phyloP scores from a whole-genome alignment of 2,888 invertebrate species.

The Invenusta paracnida region DNA sequence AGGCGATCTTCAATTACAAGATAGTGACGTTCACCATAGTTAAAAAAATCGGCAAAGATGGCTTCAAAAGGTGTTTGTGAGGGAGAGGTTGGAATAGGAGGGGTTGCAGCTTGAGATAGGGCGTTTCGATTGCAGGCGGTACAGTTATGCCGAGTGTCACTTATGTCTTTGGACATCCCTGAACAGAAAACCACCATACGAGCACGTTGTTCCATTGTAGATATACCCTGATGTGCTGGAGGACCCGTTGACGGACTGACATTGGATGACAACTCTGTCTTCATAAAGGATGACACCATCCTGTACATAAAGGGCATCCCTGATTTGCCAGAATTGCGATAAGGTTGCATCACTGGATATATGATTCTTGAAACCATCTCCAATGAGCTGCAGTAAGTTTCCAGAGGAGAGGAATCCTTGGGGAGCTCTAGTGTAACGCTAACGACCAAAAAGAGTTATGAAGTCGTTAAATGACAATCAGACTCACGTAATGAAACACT shows the following conservation, averaged over 20 bases:
- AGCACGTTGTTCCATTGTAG: conserved; percentile 42
- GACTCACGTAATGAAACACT: conserved; percentile 45
- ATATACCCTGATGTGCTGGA: neutral
- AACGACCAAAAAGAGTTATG: conserved; percentile 45
- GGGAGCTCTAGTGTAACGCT: conserved; percentile 46
- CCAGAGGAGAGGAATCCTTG: conserved; percentile 46
- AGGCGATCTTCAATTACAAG: conserved; percentile 47
- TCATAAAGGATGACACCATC: conserved; percentile 14
- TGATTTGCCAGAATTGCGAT: neutral
- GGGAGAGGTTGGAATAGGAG: neutral
- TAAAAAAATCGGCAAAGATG: conserved; percentile 46
- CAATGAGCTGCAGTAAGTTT: neutral
- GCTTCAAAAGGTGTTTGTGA: conserved; percentile 40
- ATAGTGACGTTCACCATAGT: conserved; percentile 45
- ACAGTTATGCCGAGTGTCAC: neutral
- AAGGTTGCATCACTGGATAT: neutral
- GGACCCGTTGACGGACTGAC: neutral
- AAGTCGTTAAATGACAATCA: conserved; percentile 42
- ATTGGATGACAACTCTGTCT: neutral
- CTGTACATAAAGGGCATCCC: conserved; percentile 9
- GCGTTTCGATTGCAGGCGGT: neutral
- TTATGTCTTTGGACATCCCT: conserved; percentile 47
- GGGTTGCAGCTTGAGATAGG: neutral
- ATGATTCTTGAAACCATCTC: neutral
- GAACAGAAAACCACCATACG: conserved; percentile 49